Conservation (phyloP, 2,113 vertebrate species). For the Cairina moschata region DNA sequence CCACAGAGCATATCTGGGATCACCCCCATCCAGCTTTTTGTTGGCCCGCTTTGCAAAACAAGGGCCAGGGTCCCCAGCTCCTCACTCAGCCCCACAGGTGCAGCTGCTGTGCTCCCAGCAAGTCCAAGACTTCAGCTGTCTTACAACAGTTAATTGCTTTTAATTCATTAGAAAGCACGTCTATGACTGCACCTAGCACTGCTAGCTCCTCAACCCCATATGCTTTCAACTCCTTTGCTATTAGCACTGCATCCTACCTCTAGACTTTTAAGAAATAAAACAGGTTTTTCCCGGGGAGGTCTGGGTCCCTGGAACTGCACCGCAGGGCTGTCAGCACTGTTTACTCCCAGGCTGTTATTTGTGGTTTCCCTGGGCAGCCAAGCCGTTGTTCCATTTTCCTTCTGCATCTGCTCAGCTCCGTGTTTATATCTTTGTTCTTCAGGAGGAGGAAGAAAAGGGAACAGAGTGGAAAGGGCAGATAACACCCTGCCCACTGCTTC, state of each 20-base stretch:
- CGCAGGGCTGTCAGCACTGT: neutral
- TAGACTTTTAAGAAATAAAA: neutral
- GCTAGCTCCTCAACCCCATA: neutral
- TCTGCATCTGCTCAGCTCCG: neutral
- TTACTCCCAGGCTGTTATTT: slow-evolving; percentile 30
- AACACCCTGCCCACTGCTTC: neutral
- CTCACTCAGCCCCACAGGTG: accelerated
- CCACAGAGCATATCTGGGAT: neutral
- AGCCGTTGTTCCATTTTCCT: neutral
- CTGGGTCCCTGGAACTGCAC: accelerated
- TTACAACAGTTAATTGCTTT: neutral
- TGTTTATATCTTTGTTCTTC: slow-evolving; percentile 47
- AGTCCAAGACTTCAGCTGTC: neutral
- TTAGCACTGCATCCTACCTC: neutral
- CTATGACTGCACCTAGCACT: accelerated
- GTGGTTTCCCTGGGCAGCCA: slow-evolving; percentile 8
- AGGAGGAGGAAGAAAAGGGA: slow-evolving; percentile 45
- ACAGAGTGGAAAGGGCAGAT: slow-evolving; percentile 21
- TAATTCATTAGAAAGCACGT: neutral
- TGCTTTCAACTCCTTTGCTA: neutral
- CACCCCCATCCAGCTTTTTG: neutral
- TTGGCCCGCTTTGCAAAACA: neutral
- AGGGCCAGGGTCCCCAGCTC: neutral
- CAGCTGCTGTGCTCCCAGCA: neutral
- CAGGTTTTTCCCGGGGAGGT: accelerated